phyloP scores from a whole-genome alignment of 2,888 invertebrate genomes.

The Pollenia griseotomentosa region DNA sequence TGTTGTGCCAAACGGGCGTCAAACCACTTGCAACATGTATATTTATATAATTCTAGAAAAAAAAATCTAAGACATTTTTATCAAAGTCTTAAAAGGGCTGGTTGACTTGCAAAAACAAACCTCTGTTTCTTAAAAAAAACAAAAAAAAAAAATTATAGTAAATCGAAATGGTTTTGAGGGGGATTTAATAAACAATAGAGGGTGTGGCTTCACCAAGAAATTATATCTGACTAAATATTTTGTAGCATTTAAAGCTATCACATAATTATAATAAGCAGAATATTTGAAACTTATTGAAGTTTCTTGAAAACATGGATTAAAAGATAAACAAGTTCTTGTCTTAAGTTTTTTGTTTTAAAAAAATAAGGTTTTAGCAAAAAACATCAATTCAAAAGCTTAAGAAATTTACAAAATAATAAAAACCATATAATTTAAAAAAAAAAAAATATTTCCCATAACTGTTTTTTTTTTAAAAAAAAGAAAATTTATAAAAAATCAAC shows the following conservation, averaged over 20 bases:
- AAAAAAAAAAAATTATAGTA: neutral
- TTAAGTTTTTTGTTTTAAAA: slow-evolving; percentile 25
- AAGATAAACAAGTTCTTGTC: neutral
- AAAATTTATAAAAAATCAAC: neutral
- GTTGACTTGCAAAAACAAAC: too few species aligned
- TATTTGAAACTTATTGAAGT: neutral
- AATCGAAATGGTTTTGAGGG: neutral
- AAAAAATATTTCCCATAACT: slow-evolving; percentile 49
- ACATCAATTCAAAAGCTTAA: neutral
- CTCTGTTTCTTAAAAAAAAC: neutral
- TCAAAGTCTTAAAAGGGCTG: slow-evolving; percentile 24
- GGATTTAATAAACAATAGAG: neutral
- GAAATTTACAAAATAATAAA: slow-evolving; percentile 2
- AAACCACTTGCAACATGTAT: slow-evolving; percentile 30
- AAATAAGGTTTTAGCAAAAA: neutral
- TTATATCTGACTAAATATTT: too few species aligned
- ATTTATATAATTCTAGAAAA: slow-evolving; percentile 15
- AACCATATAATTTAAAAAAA: slow-evolving; percentile 30
- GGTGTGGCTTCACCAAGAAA: neutral
- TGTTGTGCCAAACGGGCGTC: slow-evolving; percentile 48
- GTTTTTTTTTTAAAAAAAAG: slow-evolving; percentile 19
- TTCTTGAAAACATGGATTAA: neutral
- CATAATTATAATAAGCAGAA: too few species aligned
- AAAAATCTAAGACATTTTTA: neutral
- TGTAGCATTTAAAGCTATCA: too few species aligned